Conservation (phyloP, 2,113 vertebrate genomes). For the Taurulus bubalis region DNA sequence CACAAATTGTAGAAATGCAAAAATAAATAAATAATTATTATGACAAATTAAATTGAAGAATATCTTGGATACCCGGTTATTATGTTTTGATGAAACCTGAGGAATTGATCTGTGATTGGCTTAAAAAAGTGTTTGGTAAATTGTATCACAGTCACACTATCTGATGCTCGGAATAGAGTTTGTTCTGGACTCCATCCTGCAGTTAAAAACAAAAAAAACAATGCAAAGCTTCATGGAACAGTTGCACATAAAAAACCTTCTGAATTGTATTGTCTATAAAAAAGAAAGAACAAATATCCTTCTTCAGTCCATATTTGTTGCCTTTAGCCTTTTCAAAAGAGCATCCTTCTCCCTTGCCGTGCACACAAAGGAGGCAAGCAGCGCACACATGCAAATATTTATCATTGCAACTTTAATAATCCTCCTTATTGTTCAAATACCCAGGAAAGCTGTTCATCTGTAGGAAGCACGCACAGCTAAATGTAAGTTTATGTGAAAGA, state of each 20-base stretch:
- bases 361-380: not conserved
- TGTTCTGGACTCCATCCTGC: not conserved
- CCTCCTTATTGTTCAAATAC: not conserved
- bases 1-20: not conserved
- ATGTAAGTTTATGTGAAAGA: not conserved
- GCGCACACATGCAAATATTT: not conserved
- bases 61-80: not conserved
- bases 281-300: not conserved
- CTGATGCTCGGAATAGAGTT: not conserved
- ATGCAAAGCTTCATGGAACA: not conserved
- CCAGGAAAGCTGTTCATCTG: not conserved
- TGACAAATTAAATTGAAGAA: not conserved
- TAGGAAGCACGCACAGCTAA: not conserved
- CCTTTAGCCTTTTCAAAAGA: no score
- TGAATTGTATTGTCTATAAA: not conserved
- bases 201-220: not conserved
- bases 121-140: not conserved
- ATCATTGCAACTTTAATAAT: not conserved
- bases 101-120: no score
- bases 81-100: not conserved
- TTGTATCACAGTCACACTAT: not conserved
- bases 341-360: no score
- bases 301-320: not conserved
- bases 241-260: not conserved
- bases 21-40: not conserved